Conservation (phyloP, 2,797 vertebrate species). For the Tangara arthus region DNA sequence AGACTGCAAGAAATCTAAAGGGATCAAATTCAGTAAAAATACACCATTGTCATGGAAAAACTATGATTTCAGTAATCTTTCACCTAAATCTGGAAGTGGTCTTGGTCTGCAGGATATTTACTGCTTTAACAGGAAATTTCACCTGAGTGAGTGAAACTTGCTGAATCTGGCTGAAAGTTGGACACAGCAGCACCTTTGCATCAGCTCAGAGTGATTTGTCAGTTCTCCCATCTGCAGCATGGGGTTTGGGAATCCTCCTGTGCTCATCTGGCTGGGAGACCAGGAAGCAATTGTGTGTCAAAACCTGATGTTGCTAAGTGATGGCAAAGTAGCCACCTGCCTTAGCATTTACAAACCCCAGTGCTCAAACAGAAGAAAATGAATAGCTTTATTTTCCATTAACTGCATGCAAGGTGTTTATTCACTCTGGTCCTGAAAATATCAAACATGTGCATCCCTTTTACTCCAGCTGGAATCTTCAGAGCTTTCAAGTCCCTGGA, state of each 20-base stretch:
- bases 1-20: background rate
- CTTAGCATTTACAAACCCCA: background rate
- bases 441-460: background rate
- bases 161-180: background rate
- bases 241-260: background rate
- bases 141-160: background rate
- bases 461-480: background rate
- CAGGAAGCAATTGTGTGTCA: background rate
- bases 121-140: background rate
- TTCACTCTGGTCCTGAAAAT: background rate
- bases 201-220: background rate
- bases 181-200: background rate
- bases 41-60: background rate
- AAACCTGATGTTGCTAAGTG: background rate
- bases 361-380: background rate
- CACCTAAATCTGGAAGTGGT: background rate
- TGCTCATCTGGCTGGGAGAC: background rate
- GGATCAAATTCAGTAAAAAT: background rate
- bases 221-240: background rate
- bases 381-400: background rate
- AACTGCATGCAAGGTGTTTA: background rate
- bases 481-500: background rate
- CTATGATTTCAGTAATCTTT: background rate
- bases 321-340: background rate
- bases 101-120: background rate